phyloP scores from a whole-genome alignment of 2,113 vertebrate species.

The Oreochromis spilurus region DNA sequence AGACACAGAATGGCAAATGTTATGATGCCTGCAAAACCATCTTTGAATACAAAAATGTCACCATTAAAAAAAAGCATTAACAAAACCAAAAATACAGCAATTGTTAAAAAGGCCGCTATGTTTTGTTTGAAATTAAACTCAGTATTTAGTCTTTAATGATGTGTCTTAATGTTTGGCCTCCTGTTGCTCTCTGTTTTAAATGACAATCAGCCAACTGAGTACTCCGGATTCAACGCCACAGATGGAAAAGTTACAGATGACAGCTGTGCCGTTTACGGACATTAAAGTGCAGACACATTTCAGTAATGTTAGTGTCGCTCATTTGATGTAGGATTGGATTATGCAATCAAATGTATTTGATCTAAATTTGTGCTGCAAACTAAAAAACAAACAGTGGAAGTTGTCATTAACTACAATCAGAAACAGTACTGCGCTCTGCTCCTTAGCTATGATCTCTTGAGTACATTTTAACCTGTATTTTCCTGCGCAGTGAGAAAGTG shows the following conservation, averaged over 20 bases:
- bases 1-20: neutral
- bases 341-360: neutral
- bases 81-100: neutral
- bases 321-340: neutral
- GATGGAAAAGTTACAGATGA: neutral
- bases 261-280: neutral
- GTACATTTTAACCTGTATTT: neutral
- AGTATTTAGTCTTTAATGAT: neutral
- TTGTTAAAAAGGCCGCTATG: neutral
- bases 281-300: neutral
- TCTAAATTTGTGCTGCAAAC: neutral
- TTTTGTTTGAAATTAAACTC: neutral
- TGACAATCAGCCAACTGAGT: neutral
- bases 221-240: neutral
- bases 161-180: neutral
- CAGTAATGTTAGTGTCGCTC: neutral
- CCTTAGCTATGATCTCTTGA: neutral
- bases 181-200: neutral
- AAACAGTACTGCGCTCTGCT: fast-evolving
- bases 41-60: neutral
- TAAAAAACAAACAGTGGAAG: neutral
- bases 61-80: neutral
- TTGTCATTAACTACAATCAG: neutral
- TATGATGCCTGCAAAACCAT: neutral
- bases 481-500: neutral